Base-by-base conservation (phyloP, 92 coral and sea anemone genomes). In the Scolanthus callimorphus region DNA sequence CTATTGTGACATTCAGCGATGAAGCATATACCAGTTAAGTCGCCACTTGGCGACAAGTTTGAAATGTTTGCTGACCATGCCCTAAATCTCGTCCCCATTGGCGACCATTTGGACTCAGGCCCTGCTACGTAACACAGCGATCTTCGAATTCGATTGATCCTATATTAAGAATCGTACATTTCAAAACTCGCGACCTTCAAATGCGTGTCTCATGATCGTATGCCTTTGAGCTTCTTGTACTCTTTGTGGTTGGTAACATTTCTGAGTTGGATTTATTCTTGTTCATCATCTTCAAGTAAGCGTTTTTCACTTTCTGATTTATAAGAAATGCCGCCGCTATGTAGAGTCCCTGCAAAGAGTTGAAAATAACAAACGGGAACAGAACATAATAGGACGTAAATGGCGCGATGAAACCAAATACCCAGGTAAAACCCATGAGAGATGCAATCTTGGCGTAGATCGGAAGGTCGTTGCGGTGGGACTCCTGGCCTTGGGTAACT, bases 351-450 rank as follows among this genome's bases (percentile, higher is more conserved):
- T 79, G 85, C 4, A 71, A 47, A 0, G 86, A 62, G 46, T 69
- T 63, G 11, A 41, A 30, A 17, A 71, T 34, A 0, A 60, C 73
- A 25, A 71, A 71, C 8, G 78, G 54, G 29, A 62, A 79, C 73
- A 54, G 45, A 55, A 79, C 45, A 56, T 64, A 65, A 29, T 22
- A 28, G 4, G 78, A 17, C 57, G 57, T 56, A 26, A 79, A 11
- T 23, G 73, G 65, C 29, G 60, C 73, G 13, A 79, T 39, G 63
- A 79, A 50, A 20, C 76, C 86, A 59, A 72, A 51, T 46, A 59
- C 39, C 80, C 80, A 79, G 1, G 75, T 51, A 50, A 68, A 69
- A 13, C 83, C 83, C 65, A 77, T 60, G 19, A 69, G 57, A 24
- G 74, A 63, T 27, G 85, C 67, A 38, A 78, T 70, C 26, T 65